Conservation (phyloP, 2,113 vertebrate species). For the Apteryx owenii region DNA sequence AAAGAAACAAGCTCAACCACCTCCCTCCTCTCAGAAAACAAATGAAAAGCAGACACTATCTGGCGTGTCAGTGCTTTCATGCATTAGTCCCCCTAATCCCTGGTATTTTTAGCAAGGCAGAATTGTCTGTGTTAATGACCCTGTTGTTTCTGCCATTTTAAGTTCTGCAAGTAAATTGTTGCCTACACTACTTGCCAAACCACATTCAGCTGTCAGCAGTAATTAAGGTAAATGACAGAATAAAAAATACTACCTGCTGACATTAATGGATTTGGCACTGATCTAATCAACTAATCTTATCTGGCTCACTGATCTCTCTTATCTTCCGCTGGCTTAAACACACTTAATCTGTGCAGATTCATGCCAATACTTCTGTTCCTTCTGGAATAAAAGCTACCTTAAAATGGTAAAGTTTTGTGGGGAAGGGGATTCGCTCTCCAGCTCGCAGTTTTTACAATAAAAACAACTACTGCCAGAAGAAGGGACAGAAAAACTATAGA, state of each 20-base stretch:
- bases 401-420: background rate
- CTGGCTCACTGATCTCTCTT: background rate
- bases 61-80: background rate
- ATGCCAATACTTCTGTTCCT: background rate
- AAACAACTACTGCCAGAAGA: background rate
- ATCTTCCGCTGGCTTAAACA: slow-evolving; percentile 10
- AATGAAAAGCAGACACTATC: slow-evolving; percentile 24
- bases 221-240: slow-evolving; percentile 48
- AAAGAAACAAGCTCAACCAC: background rate
- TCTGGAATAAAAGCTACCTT: background rate
- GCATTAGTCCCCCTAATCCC: background rate
- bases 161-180: slow-evolving; percentile 35
- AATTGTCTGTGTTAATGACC: slow-evolving; percentile 14
- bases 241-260: slow-evolving; percentile 48
- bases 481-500: background rate
- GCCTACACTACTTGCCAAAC: slow-evolving; percentile 21
- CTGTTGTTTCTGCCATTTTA: background rate
- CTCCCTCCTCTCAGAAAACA: background rate
- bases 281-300: slow-evolving; percentile 50
- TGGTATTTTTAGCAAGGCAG: slow-evolving; percentile 21
- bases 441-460: background rate
- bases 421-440: background rate
- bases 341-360: background rate
- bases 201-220: slow-evolving; percentile 50
- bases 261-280: slow-evolving; percentile 41